These are phyloP conservation scores for Tadarida brasiliensis DNA, from an alignment of 2,797 vertebrate genomes.

Conservation along the genomic window DNA sequence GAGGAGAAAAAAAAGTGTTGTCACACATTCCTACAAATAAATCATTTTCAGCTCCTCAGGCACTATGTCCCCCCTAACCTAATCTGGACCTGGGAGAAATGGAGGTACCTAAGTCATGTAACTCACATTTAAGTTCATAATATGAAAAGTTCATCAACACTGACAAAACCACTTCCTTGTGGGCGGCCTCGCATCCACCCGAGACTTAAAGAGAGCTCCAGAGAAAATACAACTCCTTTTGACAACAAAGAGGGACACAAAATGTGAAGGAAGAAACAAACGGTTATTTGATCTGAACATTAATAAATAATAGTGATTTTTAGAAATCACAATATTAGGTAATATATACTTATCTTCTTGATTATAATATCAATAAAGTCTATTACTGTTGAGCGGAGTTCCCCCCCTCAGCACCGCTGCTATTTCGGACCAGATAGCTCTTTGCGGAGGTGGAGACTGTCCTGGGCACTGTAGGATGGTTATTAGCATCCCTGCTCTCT, in stretches of 20 bases:
- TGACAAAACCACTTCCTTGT: fast-evolving
- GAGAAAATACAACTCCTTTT: not conserved
- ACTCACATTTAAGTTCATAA: not conserved
- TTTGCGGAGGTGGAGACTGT: not conserved
- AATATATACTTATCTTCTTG: not conserved
- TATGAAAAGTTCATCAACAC: not conserved
- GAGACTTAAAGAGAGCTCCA: not conserved
- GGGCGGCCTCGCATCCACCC: not conserved
- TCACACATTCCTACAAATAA: not conserved
- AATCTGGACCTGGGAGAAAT: not conserved
- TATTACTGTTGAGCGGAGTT: not conserved
- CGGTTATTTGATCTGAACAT: not conserved
- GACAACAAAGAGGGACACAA: not conserved
- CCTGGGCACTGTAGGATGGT: not conserved
- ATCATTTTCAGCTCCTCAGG: not conserved
- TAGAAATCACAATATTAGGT: not conserved
- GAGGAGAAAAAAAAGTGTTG: not conserved
- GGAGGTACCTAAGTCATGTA: not conserved
- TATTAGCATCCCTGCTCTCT: not conserved
- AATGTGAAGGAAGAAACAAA: not conserved
- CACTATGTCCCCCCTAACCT: not conserved
- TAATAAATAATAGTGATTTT: not conserved
- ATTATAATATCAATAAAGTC: not conserved
- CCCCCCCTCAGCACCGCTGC: not conserved
- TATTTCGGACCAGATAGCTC: not conserved